Evolutionary conservation across 2,888 invertebrate species (phyloP), one percentile per base, ranked within the genome.

Genomic region (Ganaspis brasiliensis): DNA sequence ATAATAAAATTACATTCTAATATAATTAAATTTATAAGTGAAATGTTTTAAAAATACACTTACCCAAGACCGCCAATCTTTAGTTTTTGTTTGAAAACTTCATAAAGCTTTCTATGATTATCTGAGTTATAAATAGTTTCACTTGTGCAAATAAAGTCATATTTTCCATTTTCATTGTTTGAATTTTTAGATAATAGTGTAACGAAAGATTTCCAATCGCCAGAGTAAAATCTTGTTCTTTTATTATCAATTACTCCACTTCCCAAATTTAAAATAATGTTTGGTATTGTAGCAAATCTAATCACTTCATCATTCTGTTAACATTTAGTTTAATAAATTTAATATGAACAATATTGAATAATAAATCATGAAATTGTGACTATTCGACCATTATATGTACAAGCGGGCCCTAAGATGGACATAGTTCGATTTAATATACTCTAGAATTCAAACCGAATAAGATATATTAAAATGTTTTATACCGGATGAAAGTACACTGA

Each of bases 51-150:
- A 26, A 8, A 52, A 71, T n/a, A 70, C 24, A 76, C 80, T 81
- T 94, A 95, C 95, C 94, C 92, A 59, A 89, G 87, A 55, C 97
- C 98, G 90, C 91, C 88, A 75, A 91, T 89, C 82, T 93, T 94
- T 67, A 97, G 92, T 84, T 93, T 93, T 57, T 92, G 91, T 86
- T 93, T 92, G 86, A 98, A 95, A 24, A 97, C 91, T 57, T 93
- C 88, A 73, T 96, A 93, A 0, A 99, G 92, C 89, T 97, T 97
- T 26, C 91, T 87, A 89, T 98, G 96, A 92, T 97, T 97, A 1
- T 93, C 92, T 55, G 94, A 92, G 92, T 98, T 98, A 87, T 97
- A 97, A 89, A 99, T 98, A 0, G 99, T 99, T 92, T 99, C 99
- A 16, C 97, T 96, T 8, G 98, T 96, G 16, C 99, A 92, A 85